Evolutionary conservation across 2,797 vertebrate species (phyloP), one percentile per base, ranked within the genome.

Genomic region (Cheirogaleus major): DNA sequence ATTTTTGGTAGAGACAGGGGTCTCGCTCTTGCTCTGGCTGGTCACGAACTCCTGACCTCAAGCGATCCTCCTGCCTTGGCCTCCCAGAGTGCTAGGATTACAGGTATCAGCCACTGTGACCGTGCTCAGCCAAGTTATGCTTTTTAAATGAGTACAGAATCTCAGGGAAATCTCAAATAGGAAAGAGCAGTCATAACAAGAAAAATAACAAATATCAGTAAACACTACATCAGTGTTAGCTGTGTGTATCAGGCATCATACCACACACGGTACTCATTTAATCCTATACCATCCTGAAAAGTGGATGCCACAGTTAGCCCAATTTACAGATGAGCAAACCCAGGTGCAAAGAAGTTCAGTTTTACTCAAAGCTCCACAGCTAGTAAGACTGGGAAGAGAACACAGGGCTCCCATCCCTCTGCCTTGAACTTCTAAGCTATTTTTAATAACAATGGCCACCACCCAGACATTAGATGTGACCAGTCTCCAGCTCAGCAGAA

Each of bases 241-340:
- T 89, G 6, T 41, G 57, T 23, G 23, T n/a, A 80, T 35, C 12
- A 73, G 50, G 41, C 14, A 80, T 57, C 65, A 63, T 14, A 30
- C 48, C 93, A 80, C 91, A n/a, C 4, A 38, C 55, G 93, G 75
- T 57, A 92, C 14, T 84, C 25, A 82, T 50, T 92, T 61, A 75
- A 76, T 72, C n/a, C 45, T 78, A 55, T 69, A 91, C 32, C 78
- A 50, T 27, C 20, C 41, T 38, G 59, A 13, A n/a, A 86, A 10
- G 7, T 22, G 32, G 11, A 7, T 38, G 67, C 41, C n/a, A 38
- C 41, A 63, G 65, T 86, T 61, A 65, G 20, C 7, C 38, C 17
- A 38, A 91, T 57, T 70, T 69, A 95, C 38, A 88, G 76, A 96
- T 23, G 48, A 83, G n/a, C 67, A 96, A 96, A 84, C 15, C 15